Conservation (phyloP, 1,140 invertebrate species). For the Drosophila nebulosa region DNA sequence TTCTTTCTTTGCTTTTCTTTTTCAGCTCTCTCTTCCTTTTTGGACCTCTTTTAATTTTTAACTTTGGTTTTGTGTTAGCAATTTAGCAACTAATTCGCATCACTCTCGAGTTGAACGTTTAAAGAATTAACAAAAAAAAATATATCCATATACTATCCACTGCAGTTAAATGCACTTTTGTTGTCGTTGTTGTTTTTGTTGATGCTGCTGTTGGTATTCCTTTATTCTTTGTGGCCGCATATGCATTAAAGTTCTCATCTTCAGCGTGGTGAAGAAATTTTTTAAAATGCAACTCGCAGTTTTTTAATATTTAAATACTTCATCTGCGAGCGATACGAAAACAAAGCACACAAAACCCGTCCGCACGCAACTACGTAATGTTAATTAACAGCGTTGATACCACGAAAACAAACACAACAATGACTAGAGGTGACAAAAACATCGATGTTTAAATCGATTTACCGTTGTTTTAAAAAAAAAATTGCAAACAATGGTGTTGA, state of each 20-base stretch:
- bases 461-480: too few species aligned
- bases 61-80: not conserved
- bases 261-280: conserved; percentile 25
- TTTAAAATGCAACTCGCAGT: conserved; percentile 5
- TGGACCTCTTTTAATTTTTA: not conserved
- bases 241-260: not conserved
- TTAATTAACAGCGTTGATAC: too few species aligned
- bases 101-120: not conserved
- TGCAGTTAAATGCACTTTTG: conserved; percentile 63
- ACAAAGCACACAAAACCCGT: too few species aligned
- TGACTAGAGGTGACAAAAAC: too few species aligned
- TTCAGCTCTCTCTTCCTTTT: not conserved
- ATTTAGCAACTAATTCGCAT: not conserved
- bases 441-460: too few species aligned
- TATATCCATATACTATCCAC: conserved; percentile 22
- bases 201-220: not conserved
- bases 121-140: conserved; percentile 9
- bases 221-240: not conserved
- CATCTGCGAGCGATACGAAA: not conserved
- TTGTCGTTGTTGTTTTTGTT: not conserved
- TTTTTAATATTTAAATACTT: not conserved
- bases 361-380: too few species aligned
- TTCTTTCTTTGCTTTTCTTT: conserved; percentile 6
- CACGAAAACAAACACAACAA: too few species aligned
- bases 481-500: too few species aligned